Conservation (phyloP, 2,113 vertebrate genomes). For the Myodes glareolus region DNA sequence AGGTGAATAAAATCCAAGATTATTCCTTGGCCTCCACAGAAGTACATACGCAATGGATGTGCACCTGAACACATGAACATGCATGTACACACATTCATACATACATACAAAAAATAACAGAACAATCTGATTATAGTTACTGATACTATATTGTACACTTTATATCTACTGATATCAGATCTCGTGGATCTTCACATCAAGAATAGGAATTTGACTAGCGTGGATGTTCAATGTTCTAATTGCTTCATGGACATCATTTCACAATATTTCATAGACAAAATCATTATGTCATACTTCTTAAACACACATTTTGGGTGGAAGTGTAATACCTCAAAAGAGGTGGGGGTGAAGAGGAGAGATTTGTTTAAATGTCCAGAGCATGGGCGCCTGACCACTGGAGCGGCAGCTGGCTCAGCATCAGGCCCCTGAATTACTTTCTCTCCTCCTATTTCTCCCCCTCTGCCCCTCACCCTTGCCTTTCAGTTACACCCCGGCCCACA, state of each 20-base stretch:
- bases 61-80: neutral
- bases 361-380: neutral
- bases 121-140: neutral
- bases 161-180: neutral
- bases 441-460: neutral
- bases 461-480: neutral
- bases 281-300: too few species aligned
- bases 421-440: accelerated
- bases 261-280: neutral
- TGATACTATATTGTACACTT: neutral
- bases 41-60: too few species aligned
- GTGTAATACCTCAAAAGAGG: neutral
- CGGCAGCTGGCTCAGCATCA: neutral
- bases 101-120: neutral
- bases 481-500: accelerated
- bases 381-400: accelerated
- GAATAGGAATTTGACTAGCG: neutral
- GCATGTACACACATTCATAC: neutral
- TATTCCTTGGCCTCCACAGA: neutral
- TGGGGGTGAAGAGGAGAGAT: neutral
- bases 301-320: neutral
- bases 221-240: neutral
- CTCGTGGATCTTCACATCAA: neutral
- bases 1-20: neutral
- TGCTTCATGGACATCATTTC: neutral